Evolutionary conservation across 2,113 vertebrate species (phyloP), one percentile per base, ranked within the genome.

Genomic region (Pogona vitticeps): DNA sequence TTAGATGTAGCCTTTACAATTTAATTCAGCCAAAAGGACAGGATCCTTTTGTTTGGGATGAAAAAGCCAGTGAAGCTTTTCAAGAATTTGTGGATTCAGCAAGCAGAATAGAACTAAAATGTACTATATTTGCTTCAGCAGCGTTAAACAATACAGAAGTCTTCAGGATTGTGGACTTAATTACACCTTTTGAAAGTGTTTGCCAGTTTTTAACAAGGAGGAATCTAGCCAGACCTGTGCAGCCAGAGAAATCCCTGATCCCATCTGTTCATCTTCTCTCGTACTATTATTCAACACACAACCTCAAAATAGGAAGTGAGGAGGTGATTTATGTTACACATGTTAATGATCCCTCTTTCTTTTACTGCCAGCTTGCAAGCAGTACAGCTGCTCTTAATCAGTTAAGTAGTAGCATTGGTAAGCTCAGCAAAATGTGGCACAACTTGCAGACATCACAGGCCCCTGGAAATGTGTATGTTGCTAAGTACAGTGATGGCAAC

Each of bases 1-100:
- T 99, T 93, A 96, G 97, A 86, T 99, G 98, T 92, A 98, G 98
- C 92, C 96, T 99, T 88, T 97, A 98, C 88, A 99, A 98, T 86
- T 95, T 97, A 76, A 95, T 97, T 88, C 94, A 97, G 0, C 96
- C 98, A 1, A 90, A 88, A 1, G 96, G 95, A 56, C 90, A 87
- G 2, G 94, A 96, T 80, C 96, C 97, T 67, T 96, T 97, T 73
- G 85, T 95, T 56, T 99, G 99, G 98, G 96, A 93, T 78, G 93
- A 96, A 71, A 94, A 95, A 78, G 97, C 97, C 0, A 61, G 92
- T 23, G 88, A 33, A 72, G 94, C 86, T 71, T 99, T 99, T 92
- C 87, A 86, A 52, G 95, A 95, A 70, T 99, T 99, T 96, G 95
- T 98, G 3, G 77, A 96, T 61, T 92, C 95, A 2, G 86, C 91